phyloP scores from a whole-genome alignment of 1,140 invertebrate species.

The Calycopis cecrops region DNA sequence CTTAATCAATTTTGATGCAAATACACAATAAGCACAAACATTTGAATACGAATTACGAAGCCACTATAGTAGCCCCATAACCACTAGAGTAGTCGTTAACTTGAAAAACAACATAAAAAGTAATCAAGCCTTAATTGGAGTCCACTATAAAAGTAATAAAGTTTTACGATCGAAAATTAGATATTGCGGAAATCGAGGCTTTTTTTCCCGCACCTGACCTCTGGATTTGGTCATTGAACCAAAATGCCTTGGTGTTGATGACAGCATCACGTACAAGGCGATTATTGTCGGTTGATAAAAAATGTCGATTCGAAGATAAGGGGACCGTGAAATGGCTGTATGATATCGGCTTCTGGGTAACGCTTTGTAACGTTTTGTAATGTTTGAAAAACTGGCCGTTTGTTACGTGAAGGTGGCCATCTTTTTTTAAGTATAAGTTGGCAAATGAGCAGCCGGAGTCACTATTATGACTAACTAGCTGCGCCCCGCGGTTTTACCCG shows the following conservation, averaged over 20 bases:
- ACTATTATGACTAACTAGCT: too few species aligned
- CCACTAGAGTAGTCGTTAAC: background rate
- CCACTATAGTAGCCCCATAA: too few species aligned
- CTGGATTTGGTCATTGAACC: slow-evolving; percentile 47
- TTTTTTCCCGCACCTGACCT: slow-evolving; percentile 51
- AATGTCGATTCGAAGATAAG: slow-evolving; percentile 13
- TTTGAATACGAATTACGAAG: too few species aligned
- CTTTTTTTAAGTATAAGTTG: too few species aligned
- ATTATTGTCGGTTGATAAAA: slow-evolving; percentile 24
- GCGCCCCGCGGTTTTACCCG: too few species aligned
- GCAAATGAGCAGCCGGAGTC: too few species aligned
- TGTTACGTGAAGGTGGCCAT: too few species aligned
- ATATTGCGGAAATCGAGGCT: slow-evolving; percentile 45
- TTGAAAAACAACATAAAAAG: background rate
- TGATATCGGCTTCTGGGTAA: slow-evolving; percentile 16
- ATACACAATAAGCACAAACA: too few species aligned
- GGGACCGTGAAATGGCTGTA: slow-evolving; percentile 15
- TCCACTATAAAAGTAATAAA: slow-evolving; percentile 36
- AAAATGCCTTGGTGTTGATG: slow-evolving; percentile 28
- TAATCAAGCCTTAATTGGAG: slow-evolving; percentile 14
- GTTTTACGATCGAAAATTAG: slow-evolving; percentile 53
- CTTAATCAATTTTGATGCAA: too few species aligned
- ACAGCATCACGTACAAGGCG: slow-evolving; percentile 39
- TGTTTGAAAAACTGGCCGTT: too few species aligned
- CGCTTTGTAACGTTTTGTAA: slow-evolving; percentile 11